Conservation (phyloP, 2,888 invertebrate species). For the Meghimatium bilineatum region DNA sequence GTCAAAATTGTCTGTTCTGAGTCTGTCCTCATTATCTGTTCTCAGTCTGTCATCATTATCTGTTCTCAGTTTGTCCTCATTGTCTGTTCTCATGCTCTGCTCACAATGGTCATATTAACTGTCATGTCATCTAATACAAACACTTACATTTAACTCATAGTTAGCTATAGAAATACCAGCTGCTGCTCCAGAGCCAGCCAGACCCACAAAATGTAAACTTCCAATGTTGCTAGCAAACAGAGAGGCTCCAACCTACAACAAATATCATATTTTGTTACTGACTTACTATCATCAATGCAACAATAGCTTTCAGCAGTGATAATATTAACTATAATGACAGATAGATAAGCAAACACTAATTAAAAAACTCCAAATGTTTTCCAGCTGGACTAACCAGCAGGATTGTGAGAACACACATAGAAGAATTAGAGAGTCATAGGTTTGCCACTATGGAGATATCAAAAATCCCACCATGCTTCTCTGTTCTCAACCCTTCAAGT, state of each 20-base stretch:
- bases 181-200: conserved; percentile 78
- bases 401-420: too few relatives aligned
- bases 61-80: not conserved
- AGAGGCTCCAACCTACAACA: conserved; percentile 78
- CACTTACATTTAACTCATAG: conserved; percentile 77
- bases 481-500: too few relatives aligned
- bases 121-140: not conserved
- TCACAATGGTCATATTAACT: not conserved
- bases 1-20: not conserved
- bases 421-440: too few relatives aligned
- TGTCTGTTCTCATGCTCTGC: not conserved
- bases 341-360: not conserved
- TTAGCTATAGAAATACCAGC: conserved; percentile 77
- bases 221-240: conserved; percentile 79
- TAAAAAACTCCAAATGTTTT: too few relatives aligned
- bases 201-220: conserved; percentile 78
- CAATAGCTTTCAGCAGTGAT: too few relatives aligned
- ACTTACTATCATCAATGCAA: too few relatives aligned
- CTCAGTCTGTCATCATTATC: not conserved
- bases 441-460: too few relatives aligned
- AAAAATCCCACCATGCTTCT: too few relatives aligned
- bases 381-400: too few relatives aligned
- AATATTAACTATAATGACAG: not conserved
- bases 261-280: not conserved
- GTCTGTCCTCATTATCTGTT: not conserved